Evolutionary conservation across 2,888 invertebrate species (phyloP), one percentile per base, ranked within the genome.

Genomic region (Philhelius pedissequus): DNA sequence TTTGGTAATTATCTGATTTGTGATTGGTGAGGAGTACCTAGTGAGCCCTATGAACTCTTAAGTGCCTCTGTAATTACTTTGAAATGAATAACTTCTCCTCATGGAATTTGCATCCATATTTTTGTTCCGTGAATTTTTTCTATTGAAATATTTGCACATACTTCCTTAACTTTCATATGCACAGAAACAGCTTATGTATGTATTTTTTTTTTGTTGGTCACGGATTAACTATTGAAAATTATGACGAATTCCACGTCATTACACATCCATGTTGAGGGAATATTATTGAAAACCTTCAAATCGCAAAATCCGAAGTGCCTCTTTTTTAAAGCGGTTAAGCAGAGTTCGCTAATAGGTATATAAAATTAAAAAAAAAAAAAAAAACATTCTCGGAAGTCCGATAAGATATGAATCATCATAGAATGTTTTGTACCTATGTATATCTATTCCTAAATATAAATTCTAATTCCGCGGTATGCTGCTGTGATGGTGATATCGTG

Each of bases 401-500:
- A 58, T 58, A 58, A 60, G n/a, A 64, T 66, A 82, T 82, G 71
- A 77, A 60, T 82, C 81, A 81, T 66, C 35, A 38, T 50, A 18
- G 48, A 58, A 76, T 22, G 54, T 27, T 1, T n/a, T 56, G 32
- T n/a, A n/a, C n/a, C n/a, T 18, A 35, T 60, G 32, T 25, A 15
- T 5, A 30, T 77, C 77, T 82, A 82, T 77, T 77, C 62, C 54
- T 78, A 74, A 74, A 68, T 78, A 20, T 35, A 43, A 78, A 62
- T 78, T 54, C 78, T 64, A 64, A 73, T 78, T 62, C 40, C n/a
- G 25, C 40, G 25, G 48, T 48, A 48, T 48, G 48, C 48, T 25
- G 54, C 30, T 27, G 35, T 43, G 62, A 43, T 62, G 74, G 60
- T 78, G 82, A 78, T 74, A 83, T 83, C 73, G 82, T 74, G 68